Evolutionary conservation across 2,797 vertebrate genomes (phyloP).

Genomic region (Pachyuromys duprasi): DNA sequence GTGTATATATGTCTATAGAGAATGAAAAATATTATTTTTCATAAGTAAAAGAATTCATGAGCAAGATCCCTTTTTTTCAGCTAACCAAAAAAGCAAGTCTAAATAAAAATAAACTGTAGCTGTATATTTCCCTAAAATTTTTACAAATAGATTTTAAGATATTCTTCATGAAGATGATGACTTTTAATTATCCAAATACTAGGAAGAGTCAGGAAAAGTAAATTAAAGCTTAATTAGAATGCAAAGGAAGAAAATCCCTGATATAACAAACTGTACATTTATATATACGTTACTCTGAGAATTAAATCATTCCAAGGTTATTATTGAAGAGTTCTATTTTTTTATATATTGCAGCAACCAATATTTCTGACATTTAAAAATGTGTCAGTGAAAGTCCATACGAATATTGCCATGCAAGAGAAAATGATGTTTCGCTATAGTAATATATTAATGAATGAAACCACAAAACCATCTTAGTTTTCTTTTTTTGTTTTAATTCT

Average conservation of each 20-base stretch:
- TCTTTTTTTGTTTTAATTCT: neutral
- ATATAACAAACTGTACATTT: neutral
- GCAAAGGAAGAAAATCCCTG: neutral
- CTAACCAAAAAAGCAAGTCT: neutral
- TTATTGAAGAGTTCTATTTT: neutral
- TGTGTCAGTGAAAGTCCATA: neutral
- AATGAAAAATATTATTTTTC: neutral
- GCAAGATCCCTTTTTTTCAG: neutral
- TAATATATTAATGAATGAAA: constrained; percentile 14
- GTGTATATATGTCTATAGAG: neutral
- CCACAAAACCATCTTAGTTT: neutral
- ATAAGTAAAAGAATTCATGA: neutral
- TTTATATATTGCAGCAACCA: neutral
- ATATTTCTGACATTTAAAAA: neutral
- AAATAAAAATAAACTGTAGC: neutral
- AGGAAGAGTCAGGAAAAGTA: neutral
- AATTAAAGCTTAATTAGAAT: constrained; percentile 19
- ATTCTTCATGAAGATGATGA: neutral
- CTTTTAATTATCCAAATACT: neutral
- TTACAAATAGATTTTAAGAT: neutral
- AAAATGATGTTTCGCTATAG: neutral
- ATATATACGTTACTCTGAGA: neutral
- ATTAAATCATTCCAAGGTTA: neutral
- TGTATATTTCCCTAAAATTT: neutral
- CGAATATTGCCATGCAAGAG: neutral